Base-by-base conservation (phyloP, 2,113 vertebrate species). In the Hippocampus comes region DNA sequence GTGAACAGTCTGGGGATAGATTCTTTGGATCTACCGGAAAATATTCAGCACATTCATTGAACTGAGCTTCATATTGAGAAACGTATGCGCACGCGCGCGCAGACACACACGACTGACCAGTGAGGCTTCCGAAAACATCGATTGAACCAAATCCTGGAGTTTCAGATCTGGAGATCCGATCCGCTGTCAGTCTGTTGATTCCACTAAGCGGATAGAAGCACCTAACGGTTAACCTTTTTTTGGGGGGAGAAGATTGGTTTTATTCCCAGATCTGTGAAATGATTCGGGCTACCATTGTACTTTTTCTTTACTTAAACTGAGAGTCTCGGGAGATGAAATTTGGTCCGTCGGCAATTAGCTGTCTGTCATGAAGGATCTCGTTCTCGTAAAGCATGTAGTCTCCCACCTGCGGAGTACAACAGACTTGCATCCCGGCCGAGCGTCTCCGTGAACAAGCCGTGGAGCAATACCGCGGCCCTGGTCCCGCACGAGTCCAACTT, bases 401-500 rank as follows among this genome's bases (percentile, higher is more conserved):
- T 0, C 78, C 83, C 0, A 78, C 69, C 89, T 91, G 79, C 48
- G 2, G 21, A 53, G 27, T 1, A 20, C 17, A 17, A 8, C 5
- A 1, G 4, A 11, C 4, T 5, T 5, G n/a, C 9, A 7, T 57
- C 23, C 0, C 20, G 4, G n/a, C 4, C 3, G 23, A 4, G 7
- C 27, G 56, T 25, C 15, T 18, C 30, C 34, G 20, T n/a, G 20
- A 5, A 20, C 12, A 61, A 15, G 25, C 3, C 42, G 1, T 20
- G 7, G 17, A 14, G 12, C 66, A 0, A 1, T 82, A 89, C 89
- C 87, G 59, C 78, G 11, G 72, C 48, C 59, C 73, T 87, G 59
- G 92, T 92, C 3, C 89, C 90, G 78, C 92, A 93, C 0, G 86
- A 80, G 74, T 80, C 68, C 46, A 91, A 46, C 1, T 75, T 63